Base-by-base conservation (phyloP, 2,113 vertebrate species). In the Scortum barcoo region DNA sequence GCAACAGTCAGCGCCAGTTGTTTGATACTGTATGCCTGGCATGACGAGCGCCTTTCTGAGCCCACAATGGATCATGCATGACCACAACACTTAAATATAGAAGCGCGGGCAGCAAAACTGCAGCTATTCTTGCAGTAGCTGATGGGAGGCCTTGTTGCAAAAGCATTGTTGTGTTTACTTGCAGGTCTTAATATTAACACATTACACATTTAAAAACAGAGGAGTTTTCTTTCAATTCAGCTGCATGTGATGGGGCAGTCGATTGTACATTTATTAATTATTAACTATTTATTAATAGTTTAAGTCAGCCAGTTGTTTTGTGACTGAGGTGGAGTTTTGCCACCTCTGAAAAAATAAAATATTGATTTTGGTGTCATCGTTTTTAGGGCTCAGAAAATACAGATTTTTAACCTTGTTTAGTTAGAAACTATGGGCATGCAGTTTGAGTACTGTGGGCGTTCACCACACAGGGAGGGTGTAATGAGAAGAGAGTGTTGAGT, bases 31-130 rank as follows among this genome's bases (percentile, higher is more conserved):
- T 78, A 90, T 36, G 76, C 90, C 74, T 76, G 69, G 88, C 85
- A 81, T 81, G 81, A 80, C 14, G 78, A 79, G 82, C 58, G 88
- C 84, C 71, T 83, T 53, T 72, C 82, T 76, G 75, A 91, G 86
- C 90, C 90, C 88, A 86, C 77, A 81, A 76, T 84, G 84, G 81
- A 88, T 90, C 81, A 72, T 77, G 80, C 83, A 87, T 89, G 90
- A 94, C 93, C 85, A 71, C 88, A 82, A 61, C 81, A 76, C 67
- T 91, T 91, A 92, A 90, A 93, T 89, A 90, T 88, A 91, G 90
- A 88, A 72, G 66, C 13, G 3, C 28, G 72, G 66, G 60, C 81
- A 82, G 84, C 75, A 85, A 86, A 86, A 85, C 69, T 82, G 44
- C 56, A 83, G 74, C 81, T 79, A 76, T 74, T 84, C 53, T n/a